phyloP scores from a whole-genome alignment of 2,888 invertebrate species.

The Meteorus colon region DNA sequence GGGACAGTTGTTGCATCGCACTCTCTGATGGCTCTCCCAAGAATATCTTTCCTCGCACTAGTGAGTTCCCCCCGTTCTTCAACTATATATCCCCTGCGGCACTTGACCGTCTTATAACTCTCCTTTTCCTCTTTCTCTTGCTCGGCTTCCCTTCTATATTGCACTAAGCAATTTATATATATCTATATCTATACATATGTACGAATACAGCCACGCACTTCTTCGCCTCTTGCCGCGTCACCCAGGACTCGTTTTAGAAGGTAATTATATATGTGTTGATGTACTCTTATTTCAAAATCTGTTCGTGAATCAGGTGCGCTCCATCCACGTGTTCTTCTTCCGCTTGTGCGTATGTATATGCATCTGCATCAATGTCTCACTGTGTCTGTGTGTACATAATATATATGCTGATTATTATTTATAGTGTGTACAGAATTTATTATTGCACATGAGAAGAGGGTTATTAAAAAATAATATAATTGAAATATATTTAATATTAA shows the following conservation, averaged over 20 bases:
- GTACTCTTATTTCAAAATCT: constrained; percentile 17
- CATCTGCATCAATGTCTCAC: background rate
- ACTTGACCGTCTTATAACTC: constrained; percentile 42
- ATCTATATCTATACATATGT: background rate
- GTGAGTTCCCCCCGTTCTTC: constrained; percentile 34
- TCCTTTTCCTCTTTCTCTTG: constrained; percentile 27
- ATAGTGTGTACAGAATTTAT: background rate
- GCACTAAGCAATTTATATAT: constrained; percentile 5
- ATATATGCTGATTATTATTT: constrained; percentile 12
- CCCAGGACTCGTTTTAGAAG: constrained; percentile 26
- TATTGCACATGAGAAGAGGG: background rate
- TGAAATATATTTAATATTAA: constrained; percentile 2
- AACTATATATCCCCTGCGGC: constrained; percentile 16
- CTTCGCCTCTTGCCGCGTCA: background rate
- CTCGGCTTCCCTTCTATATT: constrained; percentile 5
- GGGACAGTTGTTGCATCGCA: constrained; percentile 70
- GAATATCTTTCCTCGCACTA: constrained; percentile 60
- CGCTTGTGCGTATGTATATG: background rate
- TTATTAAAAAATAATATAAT: constrained; percentile 3
- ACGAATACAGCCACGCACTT: constrained; percentile 7
- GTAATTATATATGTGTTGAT: constrained; percentile 28
- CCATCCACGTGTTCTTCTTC: constrained; percentile 12
- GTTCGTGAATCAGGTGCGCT: constrained; percentile 26
- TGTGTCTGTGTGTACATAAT: background rate
- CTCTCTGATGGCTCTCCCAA: constrained; percentile 58